phyloP scores from a whole-genome alignment of 2,888 invertebrate species.

The Deilephila elpenor region DNA sequence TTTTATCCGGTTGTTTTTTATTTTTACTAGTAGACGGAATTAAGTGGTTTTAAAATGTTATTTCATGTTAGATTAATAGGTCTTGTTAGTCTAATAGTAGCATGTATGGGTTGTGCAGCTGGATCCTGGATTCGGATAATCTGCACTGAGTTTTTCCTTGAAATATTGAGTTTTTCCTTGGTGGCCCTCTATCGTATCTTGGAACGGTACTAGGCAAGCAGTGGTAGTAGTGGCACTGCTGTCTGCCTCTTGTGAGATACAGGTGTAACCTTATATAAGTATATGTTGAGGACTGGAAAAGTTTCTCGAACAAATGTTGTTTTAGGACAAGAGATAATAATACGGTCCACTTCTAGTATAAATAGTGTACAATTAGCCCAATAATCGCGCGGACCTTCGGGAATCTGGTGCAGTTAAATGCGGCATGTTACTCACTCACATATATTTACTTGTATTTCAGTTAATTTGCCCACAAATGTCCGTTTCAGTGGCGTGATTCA shows the following conservation, averaged over 20 bases:
- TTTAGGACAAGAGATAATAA: too few relatives aligned
- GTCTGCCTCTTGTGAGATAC: too few relatives aligned
- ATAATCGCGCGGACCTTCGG: constrained; percentile 1
- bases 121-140: neutral
- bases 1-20: constrained; percentile 14
- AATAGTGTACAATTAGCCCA: neutral
- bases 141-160: neutral
- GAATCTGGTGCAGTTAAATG: constrained; percentile 37
- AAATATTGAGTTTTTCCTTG: neutral
- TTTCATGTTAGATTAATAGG: neutral
- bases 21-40: constrained; percentile 9
- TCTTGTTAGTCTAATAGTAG: neutral
- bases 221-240: too few relatives aligned
- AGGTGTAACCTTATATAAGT: too few relatives aligned
- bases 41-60: neutral
- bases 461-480: constrained; percentile 56
- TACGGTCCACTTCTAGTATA: too few relatives aligned
- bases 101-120: neutral
- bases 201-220: too few relatives aligned
- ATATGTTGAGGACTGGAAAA: neutral
- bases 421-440: constrained; percentile 49
- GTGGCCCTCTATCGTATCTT: too few relatives aligned
- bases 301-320: too few relatives aligned
- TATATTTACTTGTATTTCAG: constrained; percentile 54
- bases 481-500: constrained; percentile 59